phyloP scores from a whole-genome alignment of 53 echinoderm and acorn worm species.

The Henricia sp. region DNA sequence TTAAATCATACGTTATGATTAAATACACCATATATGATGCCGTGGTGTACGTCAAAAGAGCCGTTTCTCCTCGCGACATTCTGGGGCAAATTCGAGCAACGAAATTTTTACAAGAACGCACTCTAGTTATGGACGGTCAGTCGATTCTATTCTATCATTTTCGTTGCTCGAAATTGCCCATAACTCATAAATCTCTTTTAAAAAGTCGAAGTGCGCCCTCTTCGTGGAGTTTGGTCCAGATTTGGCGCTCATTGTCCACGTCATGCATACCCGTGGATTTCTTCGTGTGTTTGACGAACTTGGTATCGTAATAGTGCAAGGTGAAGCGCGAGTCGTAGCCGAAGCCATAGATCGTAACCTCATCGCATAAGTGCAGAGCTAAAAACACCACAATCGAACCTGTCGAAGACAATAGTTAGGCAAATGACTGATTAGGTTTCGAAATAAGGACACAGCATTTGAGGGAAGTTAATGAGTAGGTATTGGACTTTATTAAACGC shows the following conservation, averaged over 20 bases:
- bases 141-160: too few species aligned
- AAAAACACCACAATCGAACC: constrained; percentile 56
- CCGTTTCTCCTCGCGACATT: too few species aligned
- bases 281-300: constrained; percentile 34
- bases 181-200: constrained; percentile 62
- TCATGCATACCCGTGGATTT: constrained; percentile 49
- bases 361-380: constrained; percentile 61
- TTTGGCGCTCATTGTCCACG: constrained; percentile 57
- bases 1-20: too few species aligned
- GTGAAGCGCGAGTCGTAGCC: constrained; percentile 71
- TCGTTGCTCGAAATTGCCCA: too few species aligned
- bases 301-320: constrained; percentile 66
- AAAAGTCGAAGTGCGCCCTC: constrained; percentile 57
- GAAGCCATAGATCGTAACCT: constrained; percentile 67
- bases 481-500: too few species aligned
- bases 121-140: too few species aligned
- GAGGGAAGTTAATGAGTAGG: too few species aligned
- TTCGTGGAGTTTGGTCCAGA: constrained; percentile 61
- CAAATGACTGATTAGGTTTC: background rate
- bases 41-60: too few species aligned
- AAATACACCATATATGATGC: too few species aligned
- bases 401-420: background rate
- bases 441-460: background rate
- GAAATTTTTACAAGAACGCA: too few species aligned
- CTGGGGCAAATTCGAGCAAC: too few species aligned